A percentile compares a stretch with the other conserved stretches of the same genome.
phyloP scores from a whole-genome alignment of 2,113 vertebrate genomes.

The Aplodontia rufa region DNA sequence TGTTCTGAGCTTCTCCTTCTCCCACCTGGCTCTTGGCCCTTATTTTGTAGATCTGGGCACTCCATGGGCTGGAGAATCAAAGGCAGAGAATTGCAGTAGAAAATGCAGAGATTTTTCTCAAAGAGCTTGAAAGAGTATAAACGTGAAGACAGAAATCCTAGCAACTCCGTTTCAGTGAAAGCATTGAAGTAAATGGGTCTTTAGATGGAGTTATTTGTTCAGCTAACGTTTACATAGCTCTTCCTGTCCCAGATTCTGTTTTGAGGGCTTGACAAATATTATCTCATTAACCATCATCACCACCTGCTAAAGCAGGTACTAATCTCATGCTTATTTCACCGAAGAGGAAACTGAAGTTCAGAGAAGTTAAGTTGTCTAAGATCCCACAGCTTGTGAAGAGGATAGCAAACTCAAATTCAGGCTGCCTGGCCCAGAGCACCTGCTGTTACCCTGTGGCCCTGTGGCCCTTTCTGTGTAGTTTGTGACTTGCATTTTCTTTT shows the following conservation, averaged over 20 bases:
- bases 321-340: conserved; percentile 1
- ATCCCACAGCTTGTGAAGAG: not conserved
- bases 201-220: not conserved
- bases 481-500: not conserved
- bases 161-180: not conserved
- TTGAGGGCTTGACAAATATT: not conserved
- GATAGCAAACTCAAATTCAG: not conserved
- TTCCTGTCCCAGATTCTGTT: not conserved
- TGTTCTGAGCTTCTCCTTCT: not conserved
- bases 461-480: not conserved
- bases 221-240: not conserved
- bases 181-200: not conserved
- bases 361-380: rapidly evolving
- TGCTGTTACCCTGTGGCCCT: not conserved
- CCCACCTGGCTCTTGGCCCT: not conserved
- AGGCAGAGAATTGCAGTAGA: not conserved
- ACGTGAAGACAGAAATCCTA: not conserved
- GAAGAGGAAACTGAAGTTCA: not conserved
- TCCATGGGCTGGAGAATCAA: not conserved
- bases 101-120: not conserved
- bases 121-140: not conserved
- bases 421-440: not conserved
- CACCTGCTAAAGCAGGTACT: not conserved
- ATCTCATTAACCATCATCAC: not conserved
- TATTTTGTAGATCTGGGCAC: not conserved